Percentiles rank a stretch among this genome's conserved stretches.
Conservation (phyloP, 1,140 invertebrate species). For the Tetramorium simillimum region DNA sequence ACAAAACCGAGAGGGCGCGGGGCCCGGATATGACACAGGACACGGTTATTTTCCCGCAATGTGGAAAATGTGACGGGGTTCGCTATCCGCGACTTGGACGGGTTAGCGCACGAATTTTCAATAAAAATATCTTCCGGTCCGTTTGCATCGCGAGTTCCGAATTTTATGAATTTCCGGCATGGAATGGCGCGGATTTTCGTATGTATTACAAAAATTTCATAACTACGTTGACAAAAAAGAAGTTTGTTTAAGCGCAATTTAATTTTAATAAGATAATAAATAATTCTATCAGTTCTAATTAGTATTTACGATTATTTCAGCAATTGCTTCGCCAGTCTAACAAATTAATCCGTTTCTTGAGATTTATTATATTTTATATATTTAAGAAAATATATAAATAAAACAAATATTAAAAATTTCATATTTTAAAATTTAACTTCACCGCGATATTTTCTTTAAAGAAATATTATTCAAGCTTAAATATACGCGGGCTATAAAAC, state of each 20-base stretch:
- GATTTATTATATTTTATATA: not conserved
- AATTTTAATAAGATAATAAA: not conserved
- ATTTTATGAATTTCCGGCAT: constrained; percentile 20
- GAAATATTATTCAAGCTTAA: constrained; percentile 13
- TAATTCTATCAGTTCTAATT: not conserved
- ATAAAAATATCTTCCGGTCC: constrained; percentile 43
- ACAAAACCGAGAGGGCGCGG: constrained; percentile 14
- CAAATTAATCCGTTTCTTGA: not conserved
- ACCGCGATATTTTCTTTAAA: not conserved
- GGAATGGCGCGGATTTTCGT: not conserved
- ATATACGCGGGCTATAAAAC: not conserved
- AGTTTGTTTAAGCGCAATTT: not conserved
- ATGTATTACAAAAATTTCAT: constrained; percentile 7
- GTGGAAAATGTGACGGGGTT: constrained; percentile 41
- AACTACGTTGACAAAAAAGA: not conserved
- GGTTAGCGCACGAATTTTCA: constrained; percentile 21
- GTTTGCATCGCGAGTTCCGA: constrained; percentile 2
- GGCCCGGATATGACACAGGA: constrained; percentile 42
- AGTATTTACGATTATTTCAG: not conserved
- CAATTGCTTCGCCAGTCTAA: not conserved
- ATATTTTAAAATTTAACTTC: not conserved
- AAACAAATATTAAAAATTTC: not conserved
- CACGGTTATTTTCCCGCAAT: constrained; percentile 58
- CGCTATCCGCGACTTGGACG: constrained; percentile 11
- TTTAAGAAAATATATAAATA: not conserved